Evolutionary conservation across 2,888 invertebrate species (phyloP).

Genomic region (Mystacides longicornis): DNA sequence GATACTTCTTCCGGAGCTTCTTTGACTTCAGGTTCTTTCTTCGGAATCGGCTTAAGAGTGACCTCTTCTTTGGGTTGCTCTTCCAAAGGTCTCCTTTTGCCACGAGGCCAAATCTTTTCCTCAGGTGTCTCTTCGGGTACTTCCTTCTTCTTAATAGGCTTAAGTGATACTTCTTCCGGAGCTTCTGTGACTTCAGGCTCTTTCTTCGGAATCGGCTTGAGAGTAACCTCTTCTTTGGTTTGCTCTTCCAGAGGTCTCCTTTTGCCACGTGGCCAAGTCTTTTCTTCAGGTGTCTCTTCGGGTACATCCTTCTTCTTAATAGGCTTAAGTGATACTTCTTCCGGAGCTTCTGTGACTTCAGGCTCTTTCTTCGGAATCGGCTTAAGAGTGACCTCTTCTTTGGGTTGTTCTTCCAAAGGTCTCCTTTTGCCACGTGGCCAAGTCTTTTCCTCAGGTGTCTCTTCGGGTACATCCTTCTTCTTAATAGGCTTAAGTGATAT

Average conservation of each 20-base stretch:
- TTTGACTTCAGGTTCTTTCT: constrained; percentile 31
- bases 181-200: constrained; percentile 33
- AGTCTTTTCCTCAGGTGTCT: constrained; percentile 29
- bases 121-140: constrained; percentile 23
- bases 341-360: constrained; percentile 33
- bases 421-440: constrained; percentile 31
- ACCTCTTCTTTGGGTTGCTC: constrained; percentile 32
- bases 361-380: constrained; percentile 33
- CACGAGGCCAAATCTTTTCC: constrained; percentile 31
- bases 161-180: constrained; percentile 30
- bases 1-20: constrained; percentile 30
- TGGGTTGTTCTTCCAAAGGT: constrained; percentile 32
- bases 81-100: constrained; percentile 31
- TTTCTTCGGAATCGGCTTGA: constrained; percentile 29
- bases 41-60: constrained; percentile 36
- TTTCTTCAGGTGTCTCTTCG: constrained; percentile 29
- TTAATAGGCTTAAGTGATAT: constrained; percentile 32
- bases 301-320: constrained; percentile 31
- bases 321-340: constrained; percentile 16
- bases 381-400: constrained; percentile 39
- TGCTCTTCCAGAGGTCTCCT: constrained; percentile 30
- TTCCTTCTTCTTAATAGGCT: constrained; percentile 4
- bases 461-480: constrained; percentile 30
- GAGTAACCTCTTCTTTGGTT: constrained; percentile 29
- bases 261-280: constrained; percentile 32